Percentiles rank a stretch among this genome's conserved stretches.
phyloP scores from a whole-genome alignment of 1,140 invertebrate genomes.

The Sycophila sp. region DNA sequence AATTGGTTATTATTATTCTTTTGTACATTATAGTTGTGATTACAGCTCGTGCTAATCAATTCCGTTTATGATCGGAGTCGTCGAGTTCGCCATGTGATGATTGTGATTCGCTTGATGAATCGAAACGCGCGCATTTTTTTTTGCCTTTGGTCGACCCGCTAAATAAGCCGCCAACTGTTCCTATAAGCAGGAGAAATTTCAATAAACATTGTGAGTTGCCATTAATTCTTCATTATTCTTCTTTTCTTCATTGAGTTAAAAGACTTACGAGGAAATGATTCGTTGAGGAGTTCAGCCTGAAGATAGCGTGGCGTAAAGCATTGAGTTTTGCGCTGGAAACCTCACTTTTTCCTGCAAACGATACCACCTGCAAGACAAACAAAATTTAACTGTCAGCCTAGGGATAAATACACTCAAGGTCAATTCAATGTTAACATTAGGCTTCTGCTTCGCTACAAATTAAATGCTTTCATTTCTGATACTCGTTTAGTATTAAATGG shows the following conservation, averaged over 20 bases:
- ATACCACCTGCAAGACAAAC: conserved; percentile 50
- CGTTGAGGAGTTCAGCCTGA: conserved; percentile 52
- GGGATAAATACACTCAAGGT: no score
- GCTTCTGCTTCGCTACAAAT: no score
- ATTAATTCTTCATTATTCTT: no score
- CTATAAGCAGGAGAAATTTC: no score
- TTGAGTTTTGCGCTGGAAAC: conserved; percentile 42
- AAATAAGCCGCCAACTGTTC: conserved; percentile 69
- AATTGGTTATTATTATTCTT: background rate
- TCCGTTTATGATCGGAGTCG: conserved; percentile 67
- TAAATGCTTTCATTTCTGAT: no score
- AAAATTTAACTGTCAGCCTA: background rate
- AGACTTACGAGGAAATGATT: conserved; percentile 59
- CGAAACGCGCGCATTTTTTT: conserved; percentile 60
- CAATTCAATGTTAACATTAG: no score
- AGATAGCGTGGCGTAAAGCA: conserved; percentile 45
- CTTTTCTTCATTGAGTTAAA: no score
- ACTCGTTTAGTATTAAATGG: background rate
- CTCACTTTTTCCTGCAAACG: conserved; percentile 42
- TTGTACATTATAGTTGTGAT: background rate
- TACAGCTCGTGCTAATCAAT: conserved; percentile 51
- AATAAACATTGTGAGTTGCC: no score
- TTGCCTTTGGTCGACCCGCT: conserved; percentile 67
- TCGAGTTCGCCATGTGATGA: conserved; percentile 63
- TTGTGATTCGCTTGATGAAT: conserved; percentile 62